A percentile compares a stretch with the other conserved stretches of the same genome.
These are phyloP conservation scores for Microdon myrmicae DNA, from an alignment of 2,888 invertebrate genomes.

Conservation along the genomic window DNA sequence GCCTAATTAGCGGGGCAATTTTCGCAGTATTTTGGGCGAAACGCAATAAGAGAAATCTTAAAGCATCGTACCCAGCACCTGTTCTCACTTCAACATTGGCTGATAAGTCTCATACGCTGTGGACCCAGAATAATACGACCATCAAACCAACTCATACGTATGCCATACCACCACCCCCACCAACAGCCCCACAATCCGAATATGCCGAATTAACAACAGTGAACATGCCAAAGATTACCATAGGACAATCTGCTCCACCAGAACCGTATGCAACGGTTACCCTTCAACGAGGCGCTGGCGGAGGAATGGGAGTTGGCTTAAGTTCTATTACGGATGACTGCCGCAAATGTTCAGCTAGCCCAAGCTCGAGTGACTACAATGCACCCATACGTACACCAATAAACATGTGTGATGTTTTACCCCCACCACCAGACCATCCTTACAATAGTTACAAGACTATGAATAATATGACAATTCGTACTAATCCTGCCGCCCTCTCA, in stretches of 20 bases:
- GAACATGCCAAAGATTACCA: constrained; percentile 50
- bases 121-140: constrained; percentile 56
- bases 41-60: constrained; percentile 55
- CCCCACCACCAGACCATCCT: constrained; percentile 69
- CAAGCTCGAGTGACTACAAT: constrained; percentile 70
- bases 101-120: constrained; percentile 57
- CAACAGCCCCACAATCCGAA: constrained; percentile 50
- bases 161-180: constrained; percentile 50
- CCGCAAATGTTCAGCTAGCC: constrained; percentile 69
- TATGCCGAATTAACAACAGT: constrained; percentile 55
- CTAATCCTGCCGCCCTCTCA: constrained; percentile 57
- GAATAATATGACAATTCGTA: constrained; percentile 58
- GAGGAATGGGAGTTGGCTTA: constrained; percentile 64
- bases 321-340: constrained; percentile 69
- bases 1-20: constrained; percentile 55
- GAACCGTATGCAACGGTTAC: constrained; percentile 58
- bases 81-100: constrained; percentile 53
- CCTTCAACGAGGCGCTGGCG: constrained; percentile 51
- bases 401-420: constrained; percentile 75
- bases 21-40: constrained; percentile 57
- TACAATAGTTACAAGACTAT: constrained; percentile 54
- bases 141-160: constrained; percentile 56
- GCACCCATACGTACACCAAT: constrained; percentile 66
- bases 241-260: constrained; percentile 54
- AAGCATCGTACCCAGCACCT: constrained; percentile 56